phyloP scores from a whole-genome alignment of 2,888 invertebrate species.

The Phortica okadai region DNA sequence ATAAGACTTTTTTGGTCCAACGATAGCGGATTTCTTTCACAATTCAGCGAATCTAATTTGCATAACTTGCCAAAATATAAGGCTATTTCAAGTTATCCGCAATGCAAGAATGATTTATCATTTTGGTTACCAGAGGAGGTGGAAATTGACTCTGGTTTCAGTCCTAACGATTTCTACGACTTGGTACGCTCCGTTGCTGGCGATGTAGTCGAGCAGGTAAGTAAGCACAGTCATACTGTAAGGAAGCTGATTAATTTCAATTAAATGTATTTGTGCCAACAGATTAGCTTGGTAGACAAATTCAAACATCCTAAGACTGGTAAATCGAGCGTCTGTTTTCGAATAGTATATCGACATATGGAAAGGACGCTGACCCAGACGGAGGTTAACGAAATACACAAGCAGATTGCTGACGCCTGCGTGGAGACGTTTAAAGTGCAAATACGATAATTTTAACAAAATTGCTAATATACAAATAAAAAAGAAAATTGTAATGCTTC shows the following conservation, averaged over 20 bases:
- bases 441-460: conserved; percentile 68
- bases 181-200: conserved; percentile 91
- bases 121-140: conserved; percentile 92
- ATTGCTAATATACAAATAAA: conserved; percentile 7
- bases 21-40: conserved; percentile 93
- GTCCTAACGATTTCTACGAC: conserved; percentile 94
- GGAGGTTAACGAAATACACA: conserved; percentile 92
- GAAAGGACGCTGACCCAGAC: conserved; percentile 90
- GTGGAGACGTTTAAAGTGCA: conserved; percentile 72
- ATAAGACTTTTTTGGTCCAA: conserved; percentile 97
- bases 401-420: conserved; percentile 82
- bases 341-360: conserved; percentile 94
- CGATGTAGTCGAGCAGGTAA: conserved; percentile 94
- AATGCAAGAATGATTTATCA: conserved; percentile 93
- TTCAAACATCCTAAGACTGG: conserved; percentile 91
- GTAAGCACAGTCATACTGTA: background rate
- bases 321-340: conserved; percentile 91
- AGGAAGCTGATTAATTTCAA: background rate
- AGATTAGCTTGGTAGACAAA: conserved; percentile 89
- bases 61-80: conserved; percentile 85
- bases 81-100: conserved; percentile 90
- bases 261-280: conserved; percentile 57
- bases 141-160: conserved; percentile 79
- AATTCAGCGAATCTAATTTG: conserved; percentile 88
- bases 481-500: background rate